These are phyloP conservation scores for Crotophaga sulcirostris DNA, from an alignment of 2,113 vertebrate species.

Conservation along the genomic window DNA sequence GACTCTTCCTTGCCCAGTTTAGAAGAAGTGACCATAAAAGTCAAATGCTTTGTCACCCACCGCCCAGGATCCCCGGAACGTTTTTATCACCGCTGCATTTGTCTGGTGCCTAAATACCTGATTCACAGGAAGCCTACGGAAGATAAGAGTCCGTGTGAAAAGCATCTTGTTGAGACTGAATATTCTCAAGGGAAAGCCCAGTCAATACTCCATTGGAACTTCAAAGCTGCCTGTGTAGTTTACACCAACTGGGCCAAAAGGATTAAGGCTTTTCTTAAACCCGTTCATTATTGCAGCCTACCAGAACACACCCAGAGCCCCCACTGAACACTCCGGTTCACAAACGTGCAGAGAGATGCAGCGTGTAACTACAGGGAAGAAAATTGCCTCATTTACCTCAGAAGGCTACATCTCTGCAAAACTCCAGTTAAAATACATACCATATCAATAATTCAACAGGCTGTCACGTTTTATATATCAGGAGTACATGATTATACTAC, in stretches of 20 bases:
- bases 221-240: background rate
- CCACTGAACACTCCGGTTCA: background rate
- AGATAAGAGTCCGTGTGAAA: background rate
- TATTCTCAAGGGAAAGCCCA: background rate
- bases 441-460: conserved; percentile 56
- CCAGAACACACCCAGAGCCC: background rate
- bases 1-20: background rate
- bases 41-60: background rate
- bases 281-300: background rate
- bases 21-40: background rate
- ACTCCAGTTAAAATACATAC: conserved; percentile 52
- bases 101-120: background rate
- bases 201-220: background rate
- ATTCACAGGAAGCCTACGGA: background rate
- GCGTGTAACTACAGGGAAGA: conserved; percentile 30
- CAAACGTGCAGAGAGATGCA: conserved; percentile 29
- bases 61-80: background rate
- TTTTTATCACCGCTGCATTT: background rate
- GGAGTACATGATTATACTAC: conserved; percentile 59
- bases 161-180: background rate
- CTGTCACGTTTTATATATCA: conserved; percentile 62
- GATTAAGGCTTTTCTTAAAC: conserved; percentile 6
- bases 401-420: conserved; percentile 41
- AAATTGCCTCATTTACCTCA: conserved; percentile 62
- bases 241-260: background rate